phyloP scores from a whole-genome alignment of 2,797 vertebrate genomes.

The Gorsachius magnificus region DNA sequence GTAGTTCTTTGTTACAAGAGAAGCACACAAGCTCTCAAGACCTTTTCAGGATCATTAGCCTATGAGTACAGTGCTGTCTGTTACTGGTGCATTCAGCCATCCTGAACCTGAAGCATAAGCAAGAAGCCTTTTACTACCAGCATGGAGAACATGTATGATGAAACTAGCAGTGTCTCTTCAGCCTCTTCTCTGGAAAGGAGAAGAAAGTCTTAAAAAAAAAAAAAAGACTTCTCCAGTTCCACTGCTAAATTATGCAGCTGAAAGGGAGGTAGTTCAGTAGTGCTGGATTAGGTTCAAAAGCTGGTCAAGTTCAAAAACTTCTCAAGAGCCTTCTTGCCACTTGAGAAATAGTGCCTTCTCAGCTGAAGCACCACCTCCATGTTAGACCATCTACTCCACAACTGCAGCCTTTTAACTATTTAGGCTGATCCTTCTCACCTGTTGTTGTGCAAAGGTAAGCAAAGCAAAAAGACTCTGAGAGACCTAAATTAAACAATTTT shows the following conservation, averaged over 20 bases:
- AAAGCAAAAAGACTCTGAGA: neutral
- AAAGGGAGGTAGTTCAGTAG: neutral
- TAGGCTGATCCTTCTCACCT: neutral
- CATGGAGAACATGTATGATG: neutral
- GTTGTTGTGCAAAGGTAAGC: neutral
- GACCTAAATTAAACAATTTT: neutral
- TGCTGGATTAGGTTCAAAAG: neutral
- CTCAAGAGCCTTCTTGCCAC: neutral
- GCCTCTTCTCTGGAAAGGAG: neutral
- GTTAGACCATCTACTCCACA: neutral
- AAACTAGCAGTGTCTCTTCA: neutral
- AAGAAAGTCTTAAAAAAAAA: neutral
- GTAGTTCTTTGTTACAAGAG: neutral
- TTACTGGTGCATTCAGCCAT: neutral
- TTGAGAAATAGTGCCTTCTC: neutral
- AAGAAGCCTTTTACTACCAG: neutral
- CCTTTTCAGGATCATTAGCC: neutral
- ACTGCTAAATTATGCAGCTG: conserved; percentile 10
- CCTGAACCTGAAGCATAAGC: neutral
- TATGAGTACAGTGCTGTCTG: fast-evolving
- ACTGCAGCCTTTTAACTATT: neutral
- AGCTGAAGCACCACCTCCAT: neutral
- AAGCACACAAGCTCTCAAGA: neutral
- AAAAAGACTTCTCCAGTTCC: neutral
- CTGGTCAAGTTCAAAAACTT: neutral